Base-by-base conservation (phyloP, 64 coral and sea anemone genomes). In the Catalaphyllia jardinei region DNA sequence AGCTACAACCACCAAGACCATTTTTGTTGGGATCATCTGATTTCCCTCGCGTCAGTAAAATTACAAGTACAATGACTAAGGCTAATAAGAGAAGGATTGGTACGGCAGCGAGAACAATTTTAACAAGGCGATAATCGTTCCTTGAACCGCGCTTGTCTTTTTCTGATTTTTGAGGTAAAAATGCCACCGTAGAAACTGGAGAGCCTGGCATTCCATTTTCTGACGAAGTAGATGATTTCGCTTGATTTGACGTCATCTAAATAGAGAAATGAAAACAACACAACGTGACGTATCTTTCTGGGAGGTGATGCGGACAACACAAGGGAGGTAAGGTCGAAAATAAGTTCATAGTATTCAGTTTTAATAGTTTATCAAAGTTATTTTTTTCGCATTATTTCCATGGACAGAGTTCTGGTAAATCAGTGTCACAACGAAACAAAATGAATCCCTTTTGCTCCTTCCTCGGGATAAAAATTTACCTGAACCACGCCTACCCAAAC, bases 11-110 rank as follows among this genome's bases (percentile, higher is more conserved):
- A 78, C 39, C 52, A 38, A 38, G 60, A 38, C 10, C 57, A 39
- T 67, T 67, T n/a, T 59, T 69, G 63, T 71, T 71, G 13, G 63
- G 81, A 10, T 16, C 60, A 1, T 85, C 63, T 20, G 13, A 22
- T 27, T 20, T 63, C 3, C 63, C 28, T 71, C 62, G 42, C 3
- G 81, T 71, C 20, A 85, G 25, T 2, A 85, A 9, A 29, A 85
- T 85, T 28, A 85, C 31, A 51, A 85, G 81, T 39, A 85, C 81
- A 71, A 85, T 85, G 24, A 85, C 81, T 27, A 85, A 14, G 0
- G 81, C 19, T 29, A 85, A 85, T 0, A 85, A 62, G 19, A 85
- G 81, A 28, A 85, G 22, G 38, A 85, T n/a, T 69, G 81, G 62
- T 7, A 85, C 10, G 46, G 63, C 63, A 9, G 42, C 63, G 8